Percentiles rank a stretch among this genome's conserved stretches.
Conservation (phyloP, 2,797 vertebrate genomes). For the Thaleichthys pacificus region DNA sequence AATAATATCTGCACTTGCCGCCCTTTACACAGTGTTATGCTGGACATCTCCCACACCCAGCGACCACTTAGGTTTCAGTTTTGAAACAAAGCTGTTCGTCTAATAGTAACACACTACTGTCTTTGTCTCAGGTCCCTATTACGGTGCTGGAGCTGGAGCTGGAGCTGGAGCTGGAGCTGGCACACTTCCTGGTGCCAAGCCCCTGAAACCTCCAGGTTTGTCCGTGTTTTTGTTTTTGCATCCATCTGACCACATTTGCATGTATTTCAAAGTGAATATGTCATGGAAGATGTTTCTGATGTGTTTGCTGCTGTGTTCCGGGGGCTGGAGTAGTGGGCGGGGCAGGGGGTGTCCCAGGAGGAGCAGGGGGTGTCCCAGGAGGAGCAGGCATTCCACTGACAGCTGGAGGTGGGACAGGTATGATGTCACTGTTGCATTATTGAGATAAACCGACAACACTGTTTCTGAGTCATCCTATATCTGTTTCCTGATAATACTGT, state of each 20-base stretch:
- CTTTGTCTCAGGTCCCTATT: constrained; percentile 51
- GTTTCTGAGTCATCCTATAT: not conserved
- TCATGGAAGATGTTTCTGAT: too few species aligned
- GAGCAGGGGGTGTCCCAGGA: constrained; percentile 45
- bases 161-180: constrained; percentile 51
- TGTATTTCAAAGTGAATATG: not conserved
- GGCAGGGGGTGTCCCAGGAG: constrained; percentile 35
- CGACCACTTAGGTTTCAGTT: too few species aligned
- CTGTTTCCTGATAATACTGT: not conserved
- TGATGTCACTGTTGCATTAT: not conserved
- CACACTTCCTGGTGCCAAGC: constrained; percentile 62
- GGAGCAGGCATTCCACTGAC: constrained; percentile 64
- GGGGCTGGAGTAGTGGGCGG: constrained; percentile 47
- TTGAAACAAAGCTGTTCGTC: too few species aligned
- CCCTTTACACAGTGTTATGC: not conserved
- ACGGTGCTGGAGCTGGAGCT: constrained; percentile 36
- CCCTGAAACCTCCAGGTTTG: constrained; percentile 69
- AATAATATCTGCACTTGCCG: not conserved
- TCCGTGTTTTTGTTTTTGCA: constrained; percentile 9
- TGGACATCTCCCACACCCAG: too few species aligned
- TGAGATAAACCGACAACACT: too few species aligned
- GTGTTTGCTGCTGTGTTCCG: constrained; percentile 9
- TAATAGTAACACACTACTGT: not conserved
- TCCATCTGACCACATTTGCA: not conserved
- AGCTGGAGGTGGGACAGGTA: constrained; percentile 64